phyloP scores from a whole-genome alignment of 2,797 vertebrate species.

The Channallabes apus region DNA sequence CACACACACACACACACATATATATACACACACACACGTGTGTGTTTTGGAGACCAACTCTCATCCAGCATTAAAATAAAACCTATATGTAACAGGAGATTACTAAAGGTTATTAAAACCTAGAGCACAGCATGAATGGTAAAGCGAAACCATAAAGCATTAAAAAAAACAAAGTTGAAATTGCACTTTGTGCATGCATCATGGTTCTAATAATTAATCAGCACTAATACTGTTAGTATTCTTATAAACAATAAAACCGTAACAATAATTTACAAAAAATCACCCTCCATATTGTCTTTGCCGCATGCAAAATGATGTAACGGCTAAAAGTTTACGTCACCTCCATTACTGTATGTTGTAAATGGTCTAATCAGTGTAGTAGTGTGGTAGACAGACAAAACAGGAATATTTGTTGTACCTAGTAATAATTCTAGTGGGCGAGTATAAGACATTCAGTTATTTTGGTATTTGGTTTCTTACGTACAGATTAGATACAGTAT shows the following conservation, averaged over 20 bases:
- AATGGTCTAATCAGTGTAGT: neutral
- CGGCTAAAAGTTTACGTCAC: neutral
- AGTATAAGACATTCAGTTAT: neutral
- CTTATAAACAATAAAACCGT: slow-evolving; percentile 16
- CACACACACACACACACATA: too few relatives aligned
- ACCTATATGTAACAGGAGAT: neutral
- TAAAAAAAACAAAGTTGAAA: slow-evolving; percentile 3
- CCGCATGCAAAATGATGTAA: neutral
- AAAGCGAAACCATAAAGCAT: neutral
- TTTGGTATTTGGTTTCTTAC: neutral
- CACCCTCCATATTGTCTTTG: neutral
- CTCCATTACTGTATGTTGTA: neutral
- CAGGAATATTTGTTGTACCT: neutral
- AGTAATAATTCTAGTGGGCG: neutral
- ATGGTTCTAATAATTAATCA: neutral
- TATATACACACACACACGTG: too few relatives aligned
- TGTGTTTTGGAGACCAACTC: slow-evolving; percentile 2
- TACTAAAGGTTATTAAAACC: neutral
- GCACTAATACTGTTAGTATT: slow-evolving; percentile 2
- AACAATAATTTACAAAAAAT: neutral
- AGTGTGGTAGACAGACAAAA: neutral
- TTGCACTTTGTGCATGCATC: slow-evolving; percentile 21
- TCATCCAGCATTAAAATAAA: slow-evolving; percentile 1
- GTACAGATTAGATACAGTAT: neutral
- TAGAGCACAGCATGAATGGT: neutral